Evolutionary conservation across 1,140 invertebrate genomes (phyloP).

Genomic region (Macrosteles quadrilineatus): DNA sequence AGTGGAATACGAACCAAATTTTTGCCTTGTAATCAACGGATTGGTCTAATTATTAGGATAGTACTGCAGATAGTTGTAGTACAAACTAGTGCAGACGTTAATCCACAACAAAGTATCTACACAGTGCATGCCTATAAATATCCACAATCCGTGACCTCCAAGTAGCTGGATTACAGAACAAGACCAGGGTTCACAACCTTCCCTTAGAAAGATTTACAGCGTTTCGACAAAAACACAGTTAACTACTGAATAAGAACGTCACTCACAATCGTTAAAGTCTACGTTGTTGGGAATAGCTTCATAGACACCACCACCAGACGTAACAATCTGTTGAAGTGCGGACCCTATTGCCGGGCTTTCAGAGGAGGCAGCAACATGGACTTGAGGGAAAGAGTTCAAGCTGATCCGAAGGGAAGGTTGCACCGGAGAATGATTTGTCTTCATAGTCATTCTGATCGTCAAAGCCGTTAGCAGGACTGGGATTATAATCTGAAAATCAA

Average conservation of each 20-base stretch:
- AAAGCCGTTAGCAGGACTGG: neutral
- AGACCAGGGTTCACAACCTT: neutral
- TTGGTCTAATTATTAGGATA: too few relatives aligned
- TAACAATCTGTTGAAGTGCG: neutral
- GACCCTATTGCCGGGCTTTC: neutral
- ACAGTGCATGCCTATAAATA: too few relatives aligned
- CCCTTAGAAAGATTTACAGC: too few relatives aligned
- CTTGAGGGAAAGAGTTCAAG: neutral
- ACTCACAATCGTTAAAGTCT: neutral
- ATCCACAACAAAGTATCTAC: neutral
- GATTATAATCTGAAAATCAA: neutral
- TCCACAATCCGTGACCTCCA: too few relatives aligned
- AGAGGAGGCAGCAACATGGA: slow-evolving; percentile 1
- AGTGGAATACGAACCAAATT: too few relatives aligned
- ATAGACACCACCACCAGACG: neutral
- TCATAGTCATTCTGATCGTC: neutral
- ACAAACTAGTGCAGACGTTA: neutral
- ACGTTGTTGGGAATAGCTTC: neutral
- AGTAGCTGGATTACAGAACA: too few relatives aligned
- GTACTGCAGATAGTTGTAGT: too few relatives aligned
- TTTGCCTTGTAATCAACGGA: too few relatives aligned
- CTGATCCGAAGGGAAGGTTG: neutral
- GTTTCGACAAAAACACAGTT: too few relatives aligned
- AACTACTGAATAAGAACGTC: too few relatives aligned
- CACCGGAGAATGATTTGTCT: neutral